Conservation (phyloP, 2,113 vertebrate genomes). For the Dromaius novaehollandiae region DNA sequence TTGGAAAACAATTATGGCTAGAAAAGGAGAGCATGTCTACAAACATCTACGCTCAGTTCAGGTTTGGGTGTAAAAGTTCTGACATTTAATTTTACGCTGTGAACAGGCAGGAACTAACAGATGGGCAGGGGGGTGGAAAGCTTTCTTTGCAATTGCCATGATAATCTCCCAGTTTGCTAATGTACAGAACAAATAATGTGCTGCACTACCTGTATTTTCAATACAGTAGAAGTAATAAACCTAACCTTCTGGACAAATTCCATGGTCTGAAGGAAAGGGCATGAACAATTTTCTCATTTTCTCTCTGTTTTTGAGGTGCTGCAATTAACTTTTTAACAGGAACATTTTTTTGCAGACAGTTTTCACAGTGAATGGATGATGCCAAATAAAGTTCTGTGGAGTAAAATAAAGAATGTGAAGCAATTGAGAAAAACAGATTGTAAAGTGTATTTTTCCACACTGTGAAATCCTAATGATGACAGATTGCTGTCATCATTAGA, state of each 20-base stretch:
- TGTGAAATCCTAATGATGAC: conserved; percentile 48
- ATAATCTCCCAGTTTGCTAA: background rate
- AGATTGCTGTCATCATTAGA: conserved; percentile 63
- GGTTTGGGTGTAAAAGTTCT: background rate
- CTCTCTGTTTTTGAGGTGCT: background rate
- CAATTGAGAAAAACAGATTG: conserved; percentile 19
- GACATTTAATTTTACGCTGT: background rate
- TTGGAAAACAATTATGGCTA: background rate
- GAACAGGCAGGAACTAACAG: background rate
- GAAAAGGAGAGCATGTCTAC: background rate
- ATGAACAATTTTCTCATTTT: background rate
- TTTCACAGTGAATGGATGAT: background rate
- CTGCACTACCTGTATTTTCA: background rate
- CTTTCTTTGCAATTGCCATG: background rate
- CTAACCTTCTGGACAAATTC: background rate
- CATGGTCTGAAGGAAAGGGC: background rate
- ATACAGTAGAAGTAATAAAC: background rate
- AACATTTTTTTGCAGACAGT: background rate
- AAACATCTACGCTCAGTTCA: background rate
- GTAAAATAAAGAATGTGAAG: conserved; percentile 10
- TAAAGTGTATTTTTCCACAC: conserved; percentile 33
- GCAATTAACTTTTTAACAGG: conserved; percentile 9
- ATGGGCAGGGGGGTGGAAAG: background rate
- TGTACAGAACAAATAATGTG: background rate
- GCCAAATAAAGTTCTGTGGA: background rate